Base-by-base conservation (phyloP, 1,140 invertebrate genomes). In the Apis dorsata region DNA sequence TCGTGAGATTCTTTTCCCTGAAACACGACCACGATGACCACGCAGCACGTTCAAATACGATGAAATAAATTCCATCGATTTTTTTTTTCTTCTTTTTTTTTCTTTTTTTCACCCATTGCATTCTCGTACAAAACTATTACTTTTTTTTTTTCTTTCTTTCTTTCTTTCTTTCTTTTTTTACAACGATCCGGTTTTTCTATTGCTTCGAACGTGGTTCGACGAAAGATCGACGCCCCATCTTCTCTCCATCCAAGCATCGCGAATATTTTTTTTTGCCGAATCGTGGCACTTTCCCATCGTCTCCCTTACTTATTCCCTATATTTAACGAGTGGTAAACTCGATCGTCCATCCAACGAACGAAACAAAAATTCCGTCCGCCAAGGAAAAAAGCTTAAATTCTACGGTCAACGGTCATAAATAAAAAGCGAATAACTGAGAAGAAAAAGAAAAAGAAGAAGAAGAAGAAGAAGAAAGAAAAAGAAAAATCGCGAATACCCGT, bases 21-120 rank as follows among this genome's bases (percentile, higher is more conserved):
- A 73, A 73, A 28, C 71, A 73, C 71, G n/a, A 24, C 69, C 69
- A 55, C 69, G 49, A 21, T 49, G 34, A 49, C 66, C 49, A 70
- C 49, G 49, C 69, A 34, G 49, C 69, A 53, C 49, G 10, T 53
- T 53, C 15, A 1, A 24, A 70, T n/a, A 9, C 15, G 51, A 53
- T 17, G 19, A 24, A 24, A 24, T 11, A 34, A 71, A 34, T 51
- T 70, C 4, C 21, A 44, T 7, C 34, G 34, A 44, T 44, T 44
- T 44, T 34, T 34, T 34, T 34, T 34, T 4, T 4, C 2, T 4
- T 4, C 2, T 4, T 4, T 34, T 34, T 34, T 34, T 2, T 4
- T 34, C 34, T 11, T 49, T 24, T 70, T 53, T 51, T 53, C 15
- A 24, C 17, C 21, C 49, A 2, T 70, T 70, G 2, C 49, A 24